Evolutionary conservation across 2,113 vertebrate genomes (phyloP), one percentile per base, ranked within the genome.

Genomic region (Lophius piscatorius): DNA sequence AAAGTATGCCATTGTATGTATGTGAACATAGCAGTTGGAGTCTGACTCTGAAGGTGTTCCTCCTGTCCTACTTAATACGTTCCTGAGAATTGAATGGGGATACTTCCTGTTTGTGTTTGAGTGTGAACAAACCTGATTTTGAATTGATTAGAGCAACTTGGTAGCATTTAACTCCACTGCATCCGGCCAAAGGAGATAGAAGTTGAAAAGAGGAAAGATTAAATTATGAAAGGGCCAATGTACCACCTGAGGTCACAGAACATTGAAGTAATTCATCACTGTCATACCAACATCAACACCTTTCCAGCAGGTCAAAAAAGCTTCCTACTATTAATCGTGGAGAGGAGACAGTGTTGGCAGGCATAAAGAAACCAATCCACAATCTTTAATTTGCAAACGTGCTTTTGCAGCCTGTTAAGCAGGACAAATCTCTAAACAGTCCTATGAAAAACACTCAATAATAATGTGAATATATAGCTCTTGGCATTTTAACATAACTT

Each of bases 241-340:
- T 51, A 57, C 65, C 70, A 67, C 68, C 81, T 57, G 77, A 82
- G 83, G 80, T 86, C 81, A 72, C 24, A 44, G 61, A 45, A 24
- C 48, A 66, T 31, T 48, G 67, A 74, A 39, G 81, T 60, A 77
- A 87, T 87, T 82, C 80, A 87, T 89, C 85, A 85, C 76, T 86
- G 87, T 85, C 87, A 67, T 73, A 74, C 74, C 58, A 49, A 68
- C 78, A 72, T 86, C 85, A 82, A 76, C 83, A 79, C 81, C 66
- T 72, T 41, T 61, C 52, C 56, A 20, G 61, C 52, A 63, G 76
- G 83, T 86, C 67, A 80, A 50, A 72, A 39, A 44, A 68, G 14
- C 1, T 61, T 62, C 60, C 62, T 67, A 71, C 64, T 82, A 88
- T 83, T 80, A 85, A 64, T 82, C 69, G 55, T 47, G 61, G 58